phyloP scores from a whole-genome alignment of 2,797 vertebrate genomes.

The Diplodus puntazzo region DNA sequence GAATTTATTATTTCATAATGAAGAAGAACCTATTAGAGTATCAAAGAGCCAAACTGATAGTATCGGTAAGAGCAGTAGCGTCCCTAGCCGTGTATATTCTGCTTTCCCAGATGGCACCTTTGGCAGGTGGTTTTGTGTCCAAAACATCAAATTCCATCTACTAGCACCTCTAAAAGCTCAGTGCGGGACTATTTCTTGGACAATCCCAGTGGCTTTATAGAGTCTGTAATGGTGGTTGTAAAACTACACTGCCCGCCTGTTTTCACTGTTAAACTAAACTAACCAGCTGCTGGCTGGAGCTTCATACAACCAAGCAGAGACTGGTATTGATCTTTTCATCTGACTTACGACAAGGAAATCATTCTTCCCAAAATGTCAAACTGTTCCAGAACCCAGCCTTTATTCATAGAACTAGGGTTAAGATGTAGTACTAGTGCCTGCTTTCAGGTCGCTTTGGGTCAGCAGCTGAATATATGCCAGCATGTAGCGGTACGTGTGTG shows the following conservation, averaged over 20 bases:
- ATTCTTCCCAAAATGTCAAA: neutral
- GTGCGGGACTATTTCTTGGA: neutral
- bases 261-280: neutral
- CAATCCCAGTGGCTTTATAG: neutral
- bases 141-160: neutral
- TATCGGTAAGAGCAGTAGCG: too few relatives aligned
- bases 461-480: slow-evolving; percentile 37
- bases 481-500: neutral
- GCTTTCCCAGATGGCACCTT: too few relatives aligned
- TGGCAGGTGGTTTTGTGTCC: neutral
- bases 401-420: slow-evolving; percentile 2
- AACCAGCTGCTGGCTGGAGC: neutral
- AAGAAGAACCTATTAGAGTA: too few relatives aligned
- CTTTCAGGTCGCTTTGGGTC: slow-evolving; percentile 29
- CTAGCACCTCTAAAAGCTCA: neutral
- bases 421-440: neutral
- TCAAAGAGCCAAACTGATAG: too few relatives aligned
- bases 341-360: neutral
- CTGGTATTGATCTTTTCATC: neutral
- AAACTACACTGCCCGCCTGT: too few relatives aligned
- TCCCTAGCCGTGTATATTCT: too few relatives aligned
- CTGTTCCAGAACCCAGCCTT: neutral
- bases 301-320: neutral
- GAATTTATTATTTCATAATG: too few relatives aligned
- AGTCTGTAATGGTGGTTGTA: too few relatives aligned